These are phyloP conservation scores for Pygmarrhopalites habei DNA, from an alignment of 1,140 invertebrate species.

Conservation along the genomic window DNA sequence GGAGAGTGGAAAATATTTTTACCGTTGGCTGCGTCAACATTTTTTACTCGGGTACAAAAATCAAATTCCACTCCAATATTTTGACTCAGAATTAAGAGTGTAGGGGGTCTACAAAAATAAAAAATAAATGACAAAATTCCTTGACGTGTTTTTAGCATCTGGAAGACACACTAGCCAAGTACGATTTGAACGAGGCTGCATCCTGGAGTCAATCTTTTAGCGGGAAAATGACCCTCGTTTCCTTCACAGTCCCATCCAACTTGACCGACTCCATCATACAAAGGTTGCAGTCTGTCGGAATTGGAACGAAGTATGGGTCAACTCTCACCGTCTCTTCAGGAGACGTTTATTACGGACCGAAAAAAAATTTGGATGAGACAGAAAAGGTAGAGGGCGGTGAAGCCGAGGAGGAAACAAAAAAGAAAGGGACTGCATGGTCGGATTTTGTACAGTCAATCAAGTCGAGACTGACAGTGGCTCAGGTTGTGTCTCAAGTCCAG, in stretches of 20 bases:
- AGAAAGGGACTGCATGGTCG: conserved; percentile 47
- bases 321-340: conserved; percentile 19
- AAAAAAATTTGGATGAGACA: background rate
- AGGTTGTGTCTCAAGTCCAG: conserved; percentile 72
- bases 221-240: conserved; percentile 23
- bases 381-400: background rate
- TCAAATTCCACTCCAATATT: too few relatives aligned
- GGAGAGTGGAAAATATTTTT: too few relatives aligned
- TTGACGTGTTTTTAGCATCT: too few relatives aligned
- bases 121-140: too few relatives aligned
- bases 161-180: conserved; percentile 13
- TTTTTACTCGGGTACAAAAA: too few relatives aligned
- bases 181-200: conserved; percentile 7
- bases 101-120: too few relatives aligned
- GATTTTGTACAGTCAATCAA: conserved; percentile 63
- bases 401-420: conserved; percentile 1
- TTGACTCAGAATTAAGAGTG: too few relatives aligned
- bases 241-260: conserved; percentile 17
- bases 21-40: too few relatives aligned
- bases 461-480: conserved; percentile 72
- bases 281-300: conserved; percentile 23
- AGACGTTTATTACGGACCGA: conserved; percentile 13
- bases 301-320: conserved; percentile 33
- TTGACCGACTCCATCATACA: conserved; percentile 25
- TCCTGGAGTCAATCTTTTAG: conserved; percentile 7